Evolutionary conservation across 2,888 invertebrate genomes (phyloP).

Genomic region (Heliothis peltigera): DNA sequence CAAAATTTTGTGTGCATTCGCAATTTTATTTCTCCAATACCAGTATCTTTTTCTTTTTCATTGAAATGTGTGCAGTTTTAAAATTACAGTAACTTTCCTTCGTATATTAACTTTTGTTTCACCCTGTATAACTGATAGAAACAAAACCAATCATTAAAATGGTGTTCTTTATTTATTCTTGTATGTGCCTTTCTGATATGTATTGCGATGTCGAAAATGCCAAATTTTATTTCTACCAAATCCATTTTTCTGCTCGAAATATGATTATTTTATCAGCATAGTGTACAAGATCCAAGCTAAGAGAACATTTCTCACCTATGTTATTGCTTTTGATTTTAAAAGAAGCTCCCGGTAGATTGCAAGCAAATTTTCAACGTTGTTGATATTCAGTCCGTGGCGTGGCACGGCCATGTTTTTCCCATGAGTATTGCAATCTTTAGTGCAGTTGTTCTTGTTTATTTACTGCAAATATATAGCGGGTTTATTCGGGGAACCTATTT

Average conservation of each 20-base stretch:
- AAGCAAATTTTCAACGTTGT: conserved; percentile 46
- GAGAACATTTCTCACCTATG: conserved; percentile 39
- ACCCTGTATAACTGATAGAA: no score
- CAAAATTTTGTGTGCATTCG: no score
- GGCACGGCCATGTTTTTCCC: conserved; percentile 46
- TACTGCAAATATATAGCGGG: conserved; percentile 21
- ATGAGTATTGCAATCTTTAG: conserved; percentile 62
- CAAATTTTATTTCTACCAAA: background rate
- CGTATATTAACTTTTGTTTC: no score
- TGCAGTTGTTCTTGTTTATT: conserved; percentile 48
- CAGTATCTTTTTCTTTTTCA: no score
- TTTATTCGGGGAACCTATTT: conserved; percentile 19
- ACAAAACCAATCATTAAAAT: no score
- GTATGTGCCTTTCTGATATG: no score
- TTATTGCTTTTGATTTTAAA: conserved; percentile 54
- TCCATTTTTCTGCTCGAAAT: background rate
- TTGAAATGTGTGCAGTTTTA: no score
- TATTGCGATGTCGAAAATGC: background rate
- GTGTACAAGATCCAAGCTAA: background rate
- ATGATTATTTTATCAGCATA: conserved; percentile 8
- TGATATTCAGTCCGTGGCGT: conserved; percentile 50
- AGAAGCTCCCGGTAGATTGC: conserved; percentile 39
- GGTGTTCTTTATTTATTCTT: no score
- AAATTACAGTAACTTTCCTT: no score
- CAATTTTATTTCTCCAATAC: no score